Evolutionary conservation across 1,140 invertebrate genomes (phyloP).

Genomic region (Lasaia peninsularis): DNA sequence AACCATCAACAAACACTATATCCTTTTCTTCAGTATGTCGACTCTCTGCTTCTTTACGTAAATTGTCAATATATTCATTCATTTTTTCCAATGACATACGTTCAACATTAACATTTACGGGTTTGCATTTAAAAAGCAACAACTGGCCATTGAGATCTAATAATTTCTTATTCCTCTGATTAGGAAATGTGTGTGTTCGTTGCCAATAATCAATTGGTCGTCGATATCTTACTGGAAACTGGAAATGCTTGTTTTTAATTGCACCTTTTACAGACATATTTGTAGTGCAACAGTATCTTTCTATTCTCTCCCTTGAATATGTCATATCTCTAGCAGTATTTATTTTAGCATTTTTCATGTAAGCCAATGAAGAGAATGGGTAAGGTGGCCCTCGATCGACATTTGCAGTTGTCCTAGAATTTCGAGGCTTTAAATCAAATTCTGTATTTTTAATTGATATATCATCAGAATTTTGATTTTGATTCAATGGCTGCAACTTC

Average conservation of each 20-base stretch:
- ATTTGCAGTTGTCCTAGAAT: conserved; percentile 47
- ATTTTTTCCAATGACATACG: conserved; percentile 53
- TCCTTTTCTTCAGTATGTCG: conserved; percentile 46
- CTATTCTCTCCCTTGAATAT: conserved; percentile 61
- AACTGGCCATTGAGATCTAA: conserved; percentile 69
- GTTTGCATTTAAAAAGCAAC: conserved; percentile 61
- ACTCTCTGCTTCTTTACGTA: conserved; percentile 40
- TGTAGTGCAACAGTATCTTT: conserved; percentile 63
- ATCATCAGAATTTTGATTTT: conserved; percentile 25
- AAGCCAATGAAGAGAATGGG: conserved; percentile 72
- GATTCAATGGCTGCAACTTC: conserved; percentile 40
- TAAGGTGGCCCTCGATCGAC: conserved; percentile 64
- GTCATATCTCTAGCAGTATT: conserved; percentile 49
- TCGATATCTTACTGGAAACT: conserved; percentile 65
- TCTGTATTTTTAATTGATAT: conserved; percentile 27
- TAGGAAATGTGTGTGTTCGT: conserved; percentile 54
- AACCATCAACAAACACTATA: conserved; percentile 58
- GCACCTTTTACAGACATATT: conserved; percentile 49
- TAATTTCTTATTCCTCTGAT: conserved; percentile 63
- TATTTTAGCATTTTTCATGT: conserved; percentile 55
- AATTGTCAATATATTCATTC: conserved; percentile 53
- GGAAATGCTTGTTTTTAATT: conserved; percentile 60
- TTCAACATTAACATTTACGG: conserved; percentile 50
- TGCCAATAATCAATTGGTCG: conserved; percentile 71
- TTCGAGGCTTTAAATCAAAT: conserved; percentile 37